A percentile compares a stretch with the other conserved stretches of the same genome.
Evolutionary conservation across 2,113 vertebrate genomes (phyloP).

Genomic region (Lichenostomus cassidix): DNA sequence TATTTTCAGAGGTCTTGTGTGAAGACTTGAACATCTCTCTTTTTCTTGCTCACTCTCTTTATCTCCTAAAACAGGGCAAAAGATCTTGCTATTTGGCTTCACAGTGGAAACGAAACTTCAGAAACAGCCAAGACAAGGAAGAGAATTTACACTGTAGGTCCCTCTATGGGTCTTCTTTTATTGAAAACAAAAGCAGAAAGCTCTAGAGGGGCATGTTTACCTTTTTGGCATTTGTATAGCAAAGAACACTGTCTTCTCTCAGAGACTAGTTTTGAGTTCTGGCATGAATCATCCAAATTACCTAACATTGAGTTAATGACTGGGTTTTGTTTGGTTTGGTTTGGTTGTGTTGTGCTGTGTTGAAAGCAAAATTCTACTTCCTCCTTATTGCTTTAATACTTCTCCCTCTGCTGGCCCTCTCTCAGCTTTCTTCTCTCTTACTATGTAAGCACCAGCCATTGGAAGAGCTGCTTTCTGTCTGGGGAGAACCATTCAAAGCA

Average conservation of each 20-base stretch:
- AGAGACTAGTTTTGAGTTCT: not conserved
- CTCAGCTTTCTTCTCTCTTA: not conserved
- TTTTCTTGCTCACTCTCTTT: not conserved
- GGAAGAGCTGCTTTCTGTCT: not conserved
- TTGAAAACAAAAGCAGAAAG: not conserved
- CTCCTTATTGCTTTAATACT: not conserved
- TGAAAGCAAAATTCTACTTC: not conserved
- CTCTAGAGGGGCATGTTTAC: not conserved
- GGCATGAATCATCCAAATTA: not conserved
- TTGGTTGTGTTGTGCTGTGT: not conserved
- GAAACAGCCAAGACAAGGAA: not conserved
- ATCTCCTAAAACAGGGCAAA: not conserved
- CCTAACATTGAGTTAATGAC: not conserved
- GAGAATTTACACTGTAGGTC: not conserved
- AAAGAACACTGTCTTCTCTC: not conserved
- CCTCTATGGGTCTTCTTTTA: not conserved
- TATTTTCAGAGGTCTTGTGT: not conserved
- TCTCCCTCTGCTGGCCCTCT: not conserved
- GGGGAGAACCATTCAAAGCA: not conserved
- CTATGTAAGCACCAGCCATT: not conserved
- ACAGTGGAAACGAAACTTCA: not conserved
- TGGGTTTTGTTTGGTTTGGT: not conserved
- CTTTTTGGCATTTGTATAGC: not conserved
- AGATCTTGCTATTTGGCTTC: not conserved
- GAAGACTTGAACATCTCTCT: not conserved